Evolutionary conservation across 2,797 vertebrate species (phyloP).

Genomic region (Antrozous pallidus): DNA sequence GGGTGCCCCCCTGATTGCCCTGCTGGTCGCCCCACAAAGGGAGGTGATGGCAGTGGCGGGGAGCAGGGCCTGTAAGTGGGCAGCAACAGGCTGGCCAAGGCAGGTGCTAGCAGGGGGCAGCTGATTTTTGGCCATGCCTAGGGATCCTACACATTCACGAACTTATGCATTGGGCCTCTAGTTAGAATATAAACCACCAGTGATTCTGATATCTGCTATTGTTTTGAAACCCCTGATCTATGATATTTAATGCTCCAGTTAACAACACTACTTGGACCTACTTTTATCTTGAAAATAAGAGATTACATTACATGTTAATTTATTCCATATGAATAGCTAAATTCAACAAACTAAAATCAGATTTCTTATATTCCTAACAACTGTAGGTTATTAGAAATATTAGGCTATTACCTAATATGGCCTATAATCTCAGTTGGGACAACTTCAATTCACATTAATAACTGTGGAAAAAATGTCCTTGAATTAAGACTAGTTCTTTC

Average conservation of each 20-base stretch:
- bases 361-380: neutral
- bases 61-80: too few species aligned
- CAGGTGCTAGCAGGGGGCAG: too few species aligned
- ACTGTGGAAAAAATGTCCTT: neutral
- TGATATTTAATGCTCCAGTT: neutral
- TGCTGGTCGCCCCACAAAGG: too few species aligned
- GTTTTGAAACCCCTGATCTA: neutral
- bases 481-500: neutral
- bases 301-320: neutral
- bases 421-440: neutral
- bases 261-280: neutral
- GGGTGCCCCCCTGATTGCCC: too few species aligned
- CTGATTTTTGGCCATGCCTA: too few species aligned
- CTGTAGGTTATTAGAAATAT: neutral
- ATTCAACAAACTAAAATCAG: neutral
- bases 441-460: neutral
- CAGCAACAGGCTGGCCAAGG: too few species aligned
- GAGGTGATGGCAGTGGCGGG: too few species aligned
- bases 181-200: too few species aligned
- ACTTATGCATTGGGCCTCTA: too few species aligned
- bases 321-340: neutral
- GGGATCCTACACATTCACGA: too few species aligned
- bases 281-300: slow-evolving; percentile 14
- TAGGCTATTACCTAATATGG: neutral
- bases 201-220: neutral